Base-by-base conservation (phyloP, 2,888 invertebrate genomes). In the Yponomeuta plumbellus region DNA sequence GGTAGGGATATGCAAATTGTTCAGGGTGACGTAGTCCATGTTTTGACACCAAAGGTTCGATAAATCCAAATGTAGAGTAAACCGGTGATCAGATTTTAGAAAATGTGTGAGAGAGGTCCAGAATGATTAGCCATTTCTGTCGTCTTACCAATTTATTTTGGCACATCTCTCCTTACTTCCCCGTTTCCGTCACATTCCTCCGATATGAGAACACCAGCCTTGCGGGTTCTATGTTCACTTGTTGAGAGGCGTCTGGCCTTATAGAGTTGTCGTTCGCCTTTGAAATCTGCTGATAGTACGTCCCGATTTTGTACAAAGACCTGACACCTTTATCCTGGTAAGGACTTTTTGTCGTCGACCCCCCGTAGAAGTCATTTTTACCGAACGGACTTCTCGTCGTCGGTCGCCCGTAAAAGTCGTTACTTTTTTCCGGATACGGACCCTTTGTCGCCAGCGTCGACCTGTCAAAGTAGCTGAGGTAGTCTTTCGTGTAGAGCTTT, bases 391-490 rank as follows among this genome's bases (percentile, higher is more conserved):
- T 52, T 52, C 17, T 52, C 17, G 44, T 52, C 8, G 44, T 52
- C 4, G 44, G 17, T 13, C 61, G 71, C 80, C 44, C 59, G 23
- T 22, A 59, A 21, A 10, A 59, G 22, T 21, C 23, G 44, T 52
- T 17, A 34, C 79, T 82, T 70, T 91, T 92, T 52, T 86, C 86
- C 68, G 80, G 80, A 68, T 83, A 86, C 2, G 88, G 86, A 68
- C 84, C 92, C 80, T 92, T 92, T 10, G 94, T 93, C 1, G 94
- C 93, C 65, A 94, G 93, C 0, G 94, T 93, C 66, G 86, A 78
- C 75, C 81, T 79, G 72, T 85, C 88, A 70, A 80, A 89, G 26
- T 57, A 52, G 5, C 85, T 85, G 67, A 85, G 80, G 23, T 86
- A 87, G 23, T 83, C 85, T 74, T 88, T 91, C 67, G 73, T 85